Percentiles rank a stretch among this genome's conserved stretches.
Evolutionary conservation across 2,797 vertebrate genomes (phyloP).

Genomic region (Pangasius larnaudii): DNA sequence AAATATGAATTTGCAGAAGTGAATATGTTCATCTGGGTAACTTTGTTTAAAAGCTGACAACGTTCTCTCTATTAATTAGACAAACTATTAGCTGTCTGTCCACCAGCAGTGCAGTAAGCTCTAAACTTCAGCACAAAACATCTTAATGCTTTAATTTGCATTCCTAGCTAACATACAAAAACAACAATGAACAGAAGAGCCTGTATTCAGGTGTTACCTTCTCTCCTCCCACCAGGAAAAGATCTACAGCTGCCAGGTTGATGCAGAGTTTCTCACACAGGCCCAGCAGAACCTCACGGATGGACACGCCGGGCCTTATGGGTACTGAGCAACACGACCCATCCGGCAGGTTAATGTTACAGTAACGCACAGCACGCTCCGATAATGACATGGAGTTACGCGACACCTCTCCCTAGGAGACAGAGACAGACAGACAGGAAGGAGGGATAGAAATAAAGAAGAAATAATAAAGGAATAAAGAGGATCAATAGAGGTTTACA

Average conservation of each 20-base stretch:
- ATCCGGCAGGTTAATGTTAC: constrained; percentile 88
- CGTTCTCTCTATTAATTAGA: not conserved
- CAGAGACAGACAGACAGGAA: not conserved
- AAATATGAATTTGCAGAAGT: not conserved
- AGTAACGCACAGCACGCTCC: constrained; percentile 85
- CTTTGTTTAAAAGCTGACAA: not conserved
- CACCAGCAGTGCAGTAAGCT: not conserved
- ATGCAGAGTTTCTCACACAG: constrained; percentile 93
- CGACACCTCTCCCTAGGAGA: constrained; percentile 79
- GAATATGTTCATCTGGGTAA: not conserved
- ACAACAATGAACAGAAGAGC: not conserved
- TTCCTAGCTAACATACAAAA: not conserved
- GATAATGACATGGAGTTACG: constrained; percentile 72
- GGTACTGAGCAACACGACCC: constrained; percentile 86
- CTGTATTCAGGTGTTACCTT: constrained; percentile 79
- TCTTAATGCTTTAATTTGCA: not conserved
- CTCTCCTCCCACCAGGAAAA: constrained; percentile 94
- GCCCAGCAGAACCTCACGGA: constrained; percentile 90
- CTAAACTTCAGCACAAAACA: not conserved
- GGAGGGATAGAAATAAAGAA: not conserved
- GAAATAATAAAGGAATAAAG: not conserved
- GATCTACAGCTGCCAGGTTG: constrained; percentile 93
- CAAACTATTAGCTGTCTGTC: not conserved
- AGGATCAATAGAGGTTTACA: not conserved
- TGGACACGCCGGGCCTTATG: constrained; percentile 84